Percentiles rank a stretch among this genome's conserved stretches.
phyloP scores from a whole-genome alignment of 2,113 vertebrate genomes.

The Forbesichthys agassizii region DNA sequence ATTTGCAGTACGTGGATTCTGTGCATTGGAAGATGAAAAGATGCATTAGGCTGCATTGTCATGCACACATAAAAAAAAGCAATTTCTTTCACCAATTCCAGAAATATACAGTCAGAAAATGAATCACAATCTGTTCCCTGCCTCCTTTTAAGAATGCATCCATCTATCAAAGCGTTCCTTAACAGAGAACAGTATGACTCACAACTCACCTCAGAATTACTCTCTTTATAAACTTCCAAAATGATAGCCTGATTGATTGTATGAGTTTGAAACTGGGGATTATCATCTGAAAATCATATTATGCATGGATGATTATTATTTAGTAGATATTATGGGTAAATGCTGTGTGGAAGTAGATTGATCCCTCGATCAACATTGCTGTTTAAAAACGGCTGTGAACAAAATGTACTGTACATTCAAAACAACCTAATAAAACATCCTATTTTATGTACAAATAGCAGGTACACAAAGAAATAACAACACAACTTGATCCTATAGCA shows the following conservation, averaged over 20 bases:
- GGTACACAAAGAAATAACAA: no score
- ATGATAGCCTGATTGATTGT: constrained; percentile 65
- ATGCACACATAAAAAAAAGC: constrained; percentile 39
- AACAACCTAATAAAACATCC: no score
- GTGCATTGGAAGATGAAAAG: constrained; percentile 57
- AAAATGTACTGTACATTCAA: no score
- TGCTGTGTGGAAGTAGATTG: no score
- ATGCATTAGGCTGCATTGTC: constrained; percentile 48
- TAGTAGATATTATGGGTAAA: no score
- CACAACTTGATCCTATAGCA: no score
- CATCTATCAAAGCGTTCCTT: constrained; percentile 71
- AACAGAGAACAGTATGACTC: constrained; percentile 41
- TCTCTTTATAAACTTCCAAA: constrained; percentile 58
- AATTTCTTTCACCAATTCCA: constrained; percentile 50
- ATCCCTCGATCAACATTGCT: no score
- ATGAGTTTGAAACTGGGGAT: constrained; percentile 51
- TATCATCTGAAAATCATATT: constrained; percentile 52
- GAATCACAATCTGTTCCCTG: constrained; percentile 73
- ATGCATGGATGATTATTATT: constrained; percentile 23
- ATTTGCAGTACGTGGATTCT: constrained; percentile 65
- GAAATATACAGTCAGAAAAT: constrained; percentile 66
- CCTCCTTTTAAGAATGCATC: constrained; percentile 61
- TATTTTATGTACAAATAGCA: no score
- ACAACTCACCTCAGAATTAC: constrained; percentile 43
- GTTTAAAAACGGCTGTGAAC: no score